A percentile compares a stretch with the other conserved stretches of the same genome.
These are phyloP conservation scores for Gallinago stenura DNA, from an alignment of 2,797 vertebrate species.

Conservation along the genomic window DNA sequence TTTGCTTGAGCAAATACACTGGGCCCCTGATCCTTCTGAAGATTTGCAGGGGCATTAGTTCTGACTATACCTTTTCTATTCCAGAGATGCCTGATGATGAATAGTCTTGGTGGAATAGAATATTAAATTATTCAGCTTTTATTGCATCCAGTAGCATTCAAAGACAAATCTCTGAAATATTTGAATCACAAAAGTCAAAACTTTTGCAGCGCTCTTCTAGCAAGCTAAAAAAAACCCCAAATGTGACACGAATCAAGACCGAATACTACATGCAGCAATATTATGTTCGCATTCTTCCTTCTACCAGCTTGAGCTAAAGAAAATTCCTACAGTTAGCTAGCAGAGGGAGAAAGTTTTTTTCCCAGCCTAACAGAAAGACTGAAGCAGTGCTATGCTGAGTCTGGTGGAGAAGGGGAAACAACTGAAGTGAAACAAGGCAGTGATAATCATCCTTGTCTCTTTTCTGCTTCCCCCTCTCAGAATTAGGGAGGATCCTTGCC, in stretches of 20 bases:
- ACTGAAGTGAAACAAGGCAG: neutral
- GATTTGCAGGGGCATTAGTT: neutral
- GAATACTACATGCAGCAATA: neutral
- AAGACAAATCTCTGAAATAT: neutral
- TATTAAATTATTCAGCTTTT: neutral
- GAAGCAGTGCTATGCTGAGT: neutral
- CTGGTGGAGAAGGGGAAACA: neutral
- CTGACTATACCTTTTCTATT: neutral
- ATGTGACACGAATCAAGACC: neutral
- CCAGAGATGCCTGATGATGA: neutral
- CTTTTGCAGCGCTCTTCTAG: neutral
- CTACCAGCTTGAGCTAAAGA: neutral
- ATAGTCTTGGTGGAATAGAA: neutral
- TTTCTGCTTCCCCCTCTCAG: neutral
- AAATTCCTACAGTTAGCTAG: neutral
- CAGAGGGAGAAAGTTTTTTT: neutral
- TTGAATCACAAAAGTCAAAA: neutral
- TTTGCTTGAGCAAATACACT: neutral
- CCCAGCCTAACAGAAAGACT: neutral
- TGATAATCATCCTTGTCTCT: neutral
- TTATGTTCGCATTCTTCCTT: neutral
- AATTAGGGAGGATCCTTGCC: neutral
- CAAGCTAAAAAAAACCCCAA: accelerated
- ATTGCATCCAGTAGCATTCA: neutral
- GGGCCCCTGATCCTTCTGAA: neutral